phyloP scores from a whole-genome alignment of 1,140 invertebrate genomes.

The Lepidurus arcticus region DNA sequence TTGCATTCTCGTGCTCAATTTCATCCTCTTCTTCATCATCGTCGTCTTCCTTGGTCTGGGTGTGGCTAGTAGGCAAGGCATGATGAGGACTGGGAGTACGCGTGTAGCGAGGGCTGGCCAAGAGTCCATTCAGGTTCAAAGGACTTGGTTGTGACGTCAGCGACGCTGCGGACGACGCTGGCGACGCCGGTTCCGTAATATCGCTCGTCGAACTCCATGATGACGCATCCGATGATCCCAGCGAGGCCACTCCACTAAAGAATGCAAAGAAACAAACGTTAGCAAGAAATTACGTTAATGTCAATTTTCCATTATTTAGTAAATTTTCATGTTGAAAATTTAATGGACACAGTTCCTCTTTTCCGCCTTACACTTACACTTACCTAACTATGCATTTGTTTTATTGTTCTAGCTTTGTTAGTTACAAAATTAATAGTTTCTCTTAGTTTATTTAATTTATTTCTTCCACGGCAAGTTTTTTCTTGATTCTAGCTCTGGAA shows the following conservation, averaged over 20 bases:
- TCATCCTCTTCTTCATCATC: neutral
- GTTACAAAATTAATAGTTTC: too few species aligned
- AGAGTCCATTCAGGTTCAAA: conserved; percentile 31
- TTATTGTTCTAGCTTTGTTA: too few species aligned
- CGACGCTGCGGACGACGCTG: conserved; percentile 40
- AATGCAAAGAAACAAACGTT: conserved; percentile 37
- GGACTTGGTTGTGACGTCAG: neutral
- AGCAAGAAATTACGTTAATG: neutral
- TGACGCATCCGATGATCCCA: conserved; percentile 55
- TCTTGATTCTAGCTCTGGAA: too few species aligned
- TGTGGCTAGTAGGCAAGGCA: conserved; percentile 33
- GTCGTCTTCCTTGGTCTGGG: conserved; percentile 34
- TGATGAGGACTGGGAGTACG: conserved; percentile 35
- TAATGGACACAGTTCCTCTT: too few species aligned
- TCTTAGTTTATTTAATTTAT: too few species aligned
- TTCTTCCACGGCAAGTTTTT: too few species aligned
- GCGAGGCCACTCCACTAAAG: conserved; percentile 64
- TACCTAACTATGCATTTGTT: too few species aligned
- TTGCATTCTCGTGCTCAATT: too few species aligned
- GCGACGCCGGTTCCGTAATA: conserved; percentile 72
- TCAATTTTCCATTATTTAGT: too few species aligned
- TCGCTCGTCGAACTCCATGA: conserved; percentile 58
- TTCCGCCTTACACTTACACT: too few species aligned
- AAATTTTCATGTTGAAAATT: too few species aligned
- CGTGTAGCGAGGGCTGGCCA: conserved; percentile 35